phyloP scores from a whole-genome alignment of 2,797 vertebrate genomes.

The Coilia nasus region DNA sequence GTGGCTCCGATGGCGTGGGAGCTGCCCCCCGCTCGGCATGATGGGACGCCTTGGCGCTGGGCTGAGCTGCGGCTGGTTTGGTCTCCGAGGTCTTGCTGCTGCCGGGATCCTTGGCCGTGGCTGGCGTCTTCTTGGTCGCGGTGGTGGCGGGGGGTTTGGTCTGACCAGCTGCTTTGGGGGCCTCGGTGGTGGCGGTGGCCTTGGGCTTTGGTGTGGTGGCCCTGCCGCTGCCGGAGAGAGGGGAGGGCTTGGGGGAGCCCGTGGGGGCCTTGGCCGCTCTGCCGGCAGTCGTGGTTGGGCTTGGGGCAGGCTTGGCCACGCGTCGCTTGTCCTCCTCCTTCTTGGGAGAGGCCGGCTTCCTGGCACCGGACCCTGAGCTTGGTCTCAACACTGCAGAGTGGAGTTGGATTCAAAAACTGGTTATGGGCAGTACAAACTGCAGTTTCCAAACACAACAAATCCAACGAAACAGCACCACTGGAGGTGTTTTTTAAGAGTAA shows the following conservation, averaged over 20 bases:
- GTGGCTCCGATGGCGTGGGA: background rate
- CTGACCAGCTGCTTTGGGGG: conserved; percentile 69
- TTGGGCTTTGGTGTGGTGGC: conserved; percentile 81
- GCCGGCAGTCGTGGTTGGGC: conserved; percentile 69
- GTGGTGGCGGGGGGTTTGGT: conserved; percentile 69
- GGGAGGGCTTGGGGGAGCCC: conserved; percentile 71
- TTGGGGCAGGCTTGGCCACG: conserved; percentile 62
- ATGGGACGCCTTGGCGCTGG: conserved; percentile 24
- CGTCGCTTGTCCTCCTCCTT: conserved; percentile 76
- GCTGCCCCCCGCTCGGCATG: background rate
- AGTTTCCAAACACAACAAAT: background rate
- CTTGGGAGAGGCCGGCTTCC: conserved; percentile 83
- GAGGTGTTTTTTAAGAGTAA: background rate
- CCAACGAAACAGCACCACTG: background rate
- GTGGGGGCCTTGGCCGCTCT: conserved; percentile 70
- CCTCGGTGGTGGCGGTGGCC: conserved; percentile 67
- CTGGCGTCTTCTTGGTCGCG: conserved; percentile 69
- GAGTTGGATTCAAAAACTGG: conserved; percentile 40
- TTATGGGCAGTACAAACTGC: background rate
- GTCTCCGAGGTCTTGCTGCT: conserved; percentile 54
- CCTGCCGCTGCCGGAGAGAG: conserved; percentile 63
- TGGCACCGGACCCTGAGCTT: conserved; percentile 66
- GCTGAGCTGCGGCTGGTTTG: conserved; percentile 50
- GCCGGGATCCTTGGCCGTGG: conserved; percentile 61
- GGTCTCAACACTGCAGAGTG: conserved; percentile 76